These are phyloP conservation scores for Pediacus dermestoides DNA, from an alignment of 2,888 invertebrate species.

Conservation along the genomic window DNA sequence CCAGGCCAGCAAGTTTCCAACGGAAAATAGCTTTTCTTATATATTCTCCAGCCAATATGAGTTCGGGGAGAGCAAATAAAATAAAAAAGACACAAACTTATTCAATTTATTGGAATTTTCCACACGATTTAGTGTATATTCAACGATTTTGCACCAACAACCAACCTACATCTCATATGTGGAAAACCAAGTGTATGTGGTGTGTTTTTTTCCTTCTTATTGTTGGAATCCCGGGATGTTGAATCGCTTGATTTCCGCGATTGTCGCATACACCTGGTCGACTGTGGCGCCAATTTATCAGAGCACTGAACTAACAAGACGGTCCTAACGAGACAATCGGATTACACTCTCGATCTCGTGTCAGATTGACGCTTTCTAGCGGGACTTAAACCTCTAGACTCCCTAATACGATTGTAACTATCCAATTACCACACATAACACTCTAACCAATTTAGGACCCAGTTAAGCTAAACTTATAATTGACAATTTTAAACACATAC, in stretches of 20 bases:
- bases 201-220: no score
- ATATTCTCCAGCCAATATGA: slow-evolving; percentile 34
- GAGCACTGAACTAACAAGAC: slow-evolving; percentile 46
- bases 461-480: slow-evolving; percentile 8
- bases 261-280: slow-evolving; percentile 39
- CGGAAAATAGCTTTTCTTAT: slow-evolving; percentile 47
- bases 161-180: no score
- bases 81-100: slow-evolving; percentile 47
- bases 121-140: slow-evolving; percentile 39
- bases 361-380: slow-evolving; percentile 44
- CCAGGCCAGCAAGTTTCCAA: slow-evolving; percentile 32
- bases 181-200: no score
- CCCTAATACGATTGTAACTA: slow-evolving; percentile 42
- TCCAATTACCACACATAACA: slow-evolving; percentile 36
- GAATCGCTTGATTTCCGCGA: slow-evolving; percentile 37
- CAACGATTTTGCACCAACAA: no score
- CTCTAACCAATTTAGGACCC: slow-evolving; percentile 8
- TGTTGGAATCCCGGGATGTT: no score
- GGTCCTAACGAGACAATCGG: slow-evolving; percentile 49
- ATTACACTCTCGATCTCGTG: slow-evolving; percentile 47
- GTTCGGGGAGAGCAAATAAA: slow-evolving; percentile 41
- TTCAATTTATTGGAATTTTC: slow-evolving; percentile 47
- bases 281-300: slow-evolving; percentile 41
- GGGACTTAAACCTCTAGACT: slow-evolving; percentile 29
- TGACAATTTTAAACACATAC: slow-evolving; percentile 4